Percentiles rank a stretch among this genome's conserved stretches.
phyloP scores from a whole-genome alignment of 1,140 invertebrate species.

The Lepidurus apus region DNA sequence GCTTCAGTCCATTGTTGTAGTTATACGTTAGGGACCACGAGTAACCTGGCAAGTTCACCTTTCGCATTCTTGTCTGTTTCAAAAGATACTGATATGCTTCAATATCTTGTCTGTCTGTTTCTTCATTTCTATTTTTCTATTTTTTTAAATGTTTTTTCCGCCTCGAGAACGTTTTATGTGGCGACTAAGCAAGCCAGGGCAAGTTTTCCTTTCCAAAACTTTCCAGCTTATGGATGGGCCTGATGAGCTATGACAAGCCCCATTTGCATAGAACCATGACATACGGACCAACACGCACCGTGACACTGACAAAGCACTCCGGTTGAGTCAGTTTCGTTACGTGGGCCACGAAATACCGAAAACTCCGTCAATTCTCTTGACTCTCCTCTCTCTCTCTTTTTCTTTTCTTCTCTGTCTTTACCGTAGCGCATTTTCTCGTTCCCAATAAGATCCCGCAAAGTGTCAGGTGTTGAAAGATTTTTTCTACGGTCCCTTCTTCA shows the following conservation, averaged over 20 bases:
- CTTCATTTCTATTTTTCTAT: background rate
- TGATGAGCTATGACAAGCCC: conserved; percentile 14
- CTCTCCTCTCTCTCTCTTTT: too few species aligned
- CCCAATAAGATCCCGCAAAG: background rate
- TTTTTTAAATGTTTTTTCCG: background rate
- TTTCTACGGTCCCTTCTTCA: background rate
- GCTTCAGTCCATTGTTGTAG: background rate
- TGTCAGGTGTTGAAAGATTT: background rate
- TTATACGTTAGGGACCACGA: background rate
- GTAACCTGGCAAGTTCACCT: background rate
- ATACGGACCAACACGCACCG: conserved; percentile 9
- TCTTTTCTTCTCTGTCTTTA: background rate
- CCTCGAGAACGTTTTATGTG: background rate
- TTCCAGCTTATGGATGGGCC: conserved; percentile 14
- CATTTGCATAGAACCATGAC: conserved; percentile 21
- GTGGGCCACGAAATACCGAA: background rate
- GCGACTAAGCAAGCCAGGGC: background rate
- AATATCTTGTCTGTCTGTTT: background rate
- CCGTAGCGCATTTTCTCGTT: background rate
- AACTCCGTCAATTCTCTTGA: background rate
- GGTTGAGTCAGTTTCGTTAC: background rate
- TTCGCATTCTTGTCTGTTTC: background rate
- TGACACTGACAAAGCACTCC: conserved; percentile 21
- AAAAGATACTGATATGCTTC: conserved; percentile 6
- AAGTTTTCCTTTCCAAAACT: background rate